phyloP scores from a whole-genome alignment of 2,797 vertebrate genomes.

The Notolabrus celidotus region DNA sequence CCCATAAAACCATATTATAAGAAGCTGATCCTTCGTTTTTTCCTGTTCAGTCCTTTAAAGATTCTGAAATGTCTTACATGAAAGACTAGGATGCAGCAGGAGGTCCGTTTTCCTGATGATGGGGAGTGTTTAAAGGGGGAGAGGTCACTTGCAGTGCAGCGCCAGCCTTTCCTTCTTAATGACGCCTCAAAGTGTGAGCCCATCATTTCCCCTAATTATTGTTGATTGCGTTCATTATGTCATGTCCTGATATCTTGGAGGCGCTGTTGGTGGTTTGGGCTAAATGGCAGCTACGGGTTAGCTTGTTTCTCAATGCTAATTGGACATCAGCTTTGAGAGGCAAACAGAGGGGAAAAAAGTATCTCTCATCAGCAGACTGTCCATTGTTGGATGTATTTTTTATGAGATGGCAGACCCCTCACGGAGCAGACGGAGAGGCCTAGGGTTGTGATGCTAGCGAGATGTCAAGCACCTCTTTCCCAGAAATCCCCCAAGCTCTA shows the following conservation, averaged over 20 bases:
- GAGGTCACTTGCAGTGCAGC: constrained; percentile 76
- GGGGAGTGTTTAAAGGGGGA: constrained; percentile 69
- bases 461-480: constrained; percentile 69
- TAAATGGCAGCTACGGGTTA: constrained; percentile 77
- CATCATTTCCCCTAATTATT: constrained; percentile 86
- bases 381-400: constrained; percentile 78
- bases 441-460: constrained; percentile 59
- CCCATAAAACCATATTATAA: constrained; percentile 9
- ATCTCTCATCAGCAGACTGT: constrained; percentile 70
- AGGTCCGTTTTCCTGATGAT: constrained; percentile 70
- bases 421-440: constrained; percentile 50
- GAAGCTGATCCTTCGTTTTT: constrained; percentile 21
- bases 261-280: constrained; percentile 75
- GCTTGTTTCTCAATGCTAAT: constrained; percentile 81
- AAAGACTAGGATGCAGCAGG: constrained; percentile 63
- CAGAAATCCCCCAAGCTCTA: constrained; percentile 63
- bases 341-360: constrained; percentile 58
- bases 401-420: constrained; percentile 71
- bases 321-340: constrained; percentile 74
- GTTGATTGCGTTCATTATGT: constrained; percentile 86
- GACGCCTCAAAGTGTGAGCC: constrained; percentile 79
- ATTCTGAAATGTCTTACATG: constrained; percentile 62
- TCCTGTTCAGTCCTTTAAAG: constrained; percentile 32
- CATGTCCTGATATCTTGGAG: constrained; percentile 74
- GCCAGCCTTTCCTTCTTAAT: constrained; percentile 76